Evolutionary conservation across 92 coral and sea anemone species (phyloP), one percentile per base, ranked within the genome.

Genomic region (Porites divaricata): DNA sequence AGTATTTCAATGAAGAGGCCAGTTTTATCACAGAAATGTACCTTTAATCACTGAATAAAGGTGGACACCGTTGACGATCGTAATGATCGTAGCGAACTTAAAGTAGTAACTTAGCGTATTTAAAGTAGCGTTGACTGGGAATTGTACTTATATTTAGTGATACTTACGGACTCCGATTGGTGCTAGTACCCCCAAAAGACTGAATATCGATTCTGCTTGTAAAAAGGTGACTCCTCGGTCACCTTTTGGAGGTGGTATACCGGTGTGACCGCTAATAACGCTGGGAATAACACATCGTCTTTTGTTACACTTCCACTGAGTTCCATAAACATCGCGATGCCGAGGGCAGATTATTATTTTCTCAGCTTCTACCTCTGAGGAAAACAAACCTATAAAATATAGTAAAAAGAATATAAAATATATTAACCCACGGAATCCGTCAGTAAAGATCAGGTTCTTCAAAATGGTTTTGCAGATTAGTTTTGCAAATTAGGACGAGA

Each of bases 271-370:
- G 45, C 41, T 58, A n/a, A 52, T 14, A 12, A 24, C 22, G 26
- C 17, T 41, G 24, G 70, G 81, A 22, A 64, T 77, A 52, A 52
- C 20, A 77, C 70, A 77, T 64, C 54, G 58, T 25, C 61, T 77
- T 54, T 77, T 77, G 41, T 61, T 57, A 52, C 51, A 63, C 35
- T 26, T 77, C 82, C 82, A 77, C 70, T 72, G 71, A 41, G 72
- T 77, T 35, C 82, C 72, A 13, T 61, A 77, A 24, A 63, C 72
- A 45, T 64, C 83, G 22, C 73, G 59, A 67, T 78, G 74, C 59
- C 73, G 48, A 1, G 83, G 83, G 63, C 83, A 63, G 20, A 78
- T 63, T 48, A 73, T 78, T 24, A 78, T 49, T 58, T 23, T 52
- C 9, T 63, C 20, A 54, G 26, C 26, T 66, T 63, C 72, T 20